phyloP scores from a whole-genome alignment of 2,888 invertebrate genomes.

The Seira sanloemensis region DNA sequence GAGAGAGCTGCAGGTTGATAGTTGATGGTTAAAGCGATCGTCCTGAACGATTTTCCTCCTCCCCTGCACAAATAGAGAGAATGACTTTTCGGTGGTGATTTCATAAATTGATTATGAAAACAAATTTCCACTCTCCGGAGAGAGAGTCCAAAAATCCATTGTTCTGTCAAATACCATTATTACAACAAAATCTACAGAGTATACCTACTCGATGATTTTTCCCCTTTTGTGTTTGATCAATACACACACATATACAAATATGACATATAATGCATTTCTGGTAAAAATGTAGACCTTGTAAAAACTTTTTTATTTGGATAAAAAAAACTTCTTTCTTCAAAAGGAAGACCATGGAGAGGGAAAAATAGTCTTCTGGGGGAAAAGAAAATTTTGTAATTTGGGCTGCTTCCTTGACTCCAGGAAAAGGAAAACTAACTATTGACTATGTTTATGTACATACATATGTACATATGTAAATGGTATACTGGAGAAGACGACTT shows the following conservation, averaged over 20 bases:
- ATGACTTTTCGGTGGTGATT: conserved; percentile 26
- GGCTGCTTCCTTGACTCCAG: too few species aligned
- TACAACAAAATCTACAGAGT: conserved; percentile 33
- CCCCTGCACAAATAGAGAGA: neutral
- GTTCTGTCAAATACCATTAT: conserved; percentile 24
- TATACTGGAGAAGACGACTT: too few species aligned
- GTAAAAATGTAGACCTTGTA: neutral
- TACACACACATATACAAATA: neutral
- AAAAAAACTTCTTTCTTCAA: neutral
- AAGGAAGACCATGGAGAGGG: neutral
- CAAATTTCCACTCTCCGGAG: conserved; percentile 18
- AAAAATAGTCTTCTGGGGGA: neutral
- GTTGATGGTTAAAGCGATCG: too few species aligned
- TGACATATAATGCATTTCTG: neutral
- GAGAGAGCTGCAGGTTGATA: too few species aligned
- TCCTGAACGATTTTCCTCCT: too few species aligned
- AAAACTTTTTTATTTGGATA: neutral
- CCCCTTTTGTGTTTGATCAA: neutral
- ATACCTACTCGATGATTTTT: conserved; percentile 19
- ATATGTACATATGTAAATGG: too few species aligned
- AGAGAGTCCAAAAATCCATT: neutral
- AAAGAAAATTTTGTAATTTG: neutral
- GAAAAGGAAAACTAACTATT: too few species aligned
- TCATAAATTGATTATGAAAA: conserved; percentile 61
- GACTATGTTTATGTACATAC: too few species aligned